Conservation (phyloP, 2,113 vertebrate genomes). For the Ailuropoda melanoleuca region DNA sequence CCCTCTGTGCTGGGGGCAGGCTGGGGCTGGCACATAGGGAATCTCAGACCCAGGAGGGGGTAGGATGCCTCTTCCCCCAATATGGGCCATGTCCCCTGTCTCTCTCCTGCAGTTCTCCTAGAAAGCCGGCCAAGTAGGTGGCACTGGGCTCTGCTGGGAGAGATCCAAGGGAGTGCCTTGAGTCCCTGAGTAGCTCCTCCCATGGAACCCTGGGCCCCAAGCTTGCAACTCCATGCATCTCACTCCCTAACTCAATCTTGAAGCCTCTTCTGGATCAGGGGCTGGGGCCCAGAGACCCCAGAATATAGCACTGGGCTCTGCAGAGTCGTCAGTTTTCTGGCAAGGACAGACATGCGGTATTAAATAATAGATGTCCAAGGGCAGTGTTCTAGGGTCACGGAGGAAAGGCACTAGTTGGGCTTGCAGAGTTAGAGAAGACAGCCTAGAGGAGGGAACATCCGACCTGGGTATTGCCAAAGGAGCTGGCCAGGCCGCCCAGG, state of each 20-base stretch:
- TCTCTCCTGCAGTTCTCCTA: not conserved
- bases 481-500: not conserved
- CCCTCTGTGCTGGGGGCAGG: not conserved
- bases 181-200: not conserved
- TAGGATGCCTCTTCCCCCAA: not conserved
- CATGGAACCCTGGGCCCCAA: not conserved
- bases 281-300: no score
- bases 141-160: not conserved
- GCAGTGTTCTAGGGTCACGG: not conserved
- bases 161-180: rapidly evolving
- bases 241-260: not conserved
- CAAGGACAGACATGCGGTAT: not conserved
- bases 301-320: not conserved
- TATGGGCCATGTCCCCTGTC: not conserved
- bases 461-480: not conserved
- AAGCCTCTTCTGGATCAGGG: not conserved
- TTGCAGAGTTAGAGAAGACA: not conserved
- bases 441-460: not conserved
- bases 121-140: not conserved
- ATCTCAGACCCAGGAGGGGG: not conserved
- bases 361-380: not conserved
- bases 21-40: not conserved
- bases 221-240: rapidly evolving
- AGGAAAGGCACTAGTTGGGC: no score
- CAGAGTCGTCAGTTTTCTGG: not conserved